Conservation (phyloP, 2,797 vertebrate genomes). For the Mormyrus hasselquistii region DNA sequence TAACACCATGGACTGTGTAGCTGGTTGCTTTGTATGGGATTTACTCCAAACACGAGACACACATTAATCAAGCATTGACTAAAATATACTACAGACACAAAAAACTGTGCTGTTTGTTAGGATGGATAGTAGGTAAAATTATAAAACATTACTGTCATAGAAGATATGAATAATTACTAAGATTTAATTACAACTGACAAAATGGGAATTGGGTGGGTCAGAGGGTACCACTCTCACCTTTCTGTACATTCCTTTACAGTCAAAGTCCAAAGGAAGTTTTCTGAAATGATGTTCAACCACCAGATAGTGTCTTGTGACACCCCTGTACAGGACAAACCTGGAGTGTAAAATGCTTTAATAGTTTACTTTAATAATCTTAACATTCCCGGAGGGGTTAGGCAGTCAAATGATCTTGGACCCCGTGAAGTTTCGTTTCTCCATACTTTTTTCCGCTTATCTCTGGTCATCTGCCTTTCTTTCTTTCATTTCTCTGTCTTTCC, state of each 20-base stretch:
- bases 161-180: not conserved
- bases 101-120: not conserved
- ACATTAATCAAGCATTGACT: not conserved
- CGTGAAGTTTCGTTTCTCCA: too few relatives aligned
- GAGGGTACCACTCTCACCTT: not conserved
- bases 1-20: not conserved
- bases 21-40: not conserved
- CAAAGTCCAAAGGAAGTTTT: not conserved
- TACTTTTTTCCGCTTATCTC: too few relatives aligned
- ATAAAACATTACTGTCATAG: not conserved
- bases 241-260: not conserved
- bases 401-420: too few relatives aligned
- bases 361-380: too few relatives aligned
- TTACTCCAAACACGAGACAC: not conserved
- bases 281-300: not conserved
- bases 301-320: not conserved
- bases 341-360: not conserved
- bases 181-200: not conserved
- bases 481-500: too few relatives aligned
- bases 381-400: too few relatives aligned
- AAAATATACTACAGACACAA: not conserved
- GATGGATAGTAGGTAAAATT: not conserved
- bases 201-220: not conserved
- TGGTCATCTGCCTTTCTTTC: too few relatives aligned
- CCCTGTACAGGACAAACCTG: not conserved